These are phyloP conservation scores for Cerastis rubricosa DNA, from an alignment of 2,888 invertebrate genomes.

Conservation along the genomic window DNA sequence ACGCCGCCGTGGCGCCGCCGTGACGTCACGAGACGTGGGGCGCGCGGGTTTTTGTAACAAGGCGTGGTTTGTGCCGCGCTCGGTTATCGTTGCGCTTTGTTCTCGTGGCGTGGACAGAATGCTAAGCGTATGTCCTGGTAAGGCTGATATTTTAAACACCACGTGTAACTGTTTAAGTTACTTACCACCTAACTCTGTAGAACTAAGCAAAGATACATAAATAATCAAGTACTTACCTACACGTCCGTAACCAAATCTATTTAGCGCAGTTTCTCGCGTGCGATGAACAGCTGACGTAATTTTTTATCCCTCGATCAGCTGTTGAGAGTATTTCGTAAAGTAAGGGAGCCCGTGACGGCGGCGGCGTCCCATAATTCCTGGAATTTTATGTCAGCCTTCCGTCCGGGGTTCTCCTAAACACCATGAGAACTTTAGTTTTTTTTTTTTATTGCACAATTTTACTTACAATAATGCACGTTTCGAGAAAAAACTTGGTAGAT, in stretches of 20 bases:
- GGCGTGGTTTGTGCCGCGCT: conserved; percentile 21
- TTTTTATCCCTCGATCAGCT: conserved; percentile 53
- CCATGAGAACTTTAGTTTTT: conserved; percentile 35
- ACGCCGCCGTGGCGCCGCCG: conserved; percentile 41
- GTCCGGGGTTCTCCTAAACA: conserved; percentile 42
- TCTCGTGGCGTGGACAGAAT: conserved; percentile 38
- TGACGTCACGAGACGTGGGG: conserved; percentile 50
- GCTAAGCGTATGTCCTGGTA: neutral
- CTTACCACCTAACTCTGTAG: neutral
- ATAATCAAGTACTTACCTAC: conserved; percentile 5
- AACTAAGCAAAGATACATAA: neutral
- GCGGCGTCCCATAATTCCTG: conserved; percentile 41
- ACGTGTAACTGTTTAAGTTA: conserved; percentile 5
- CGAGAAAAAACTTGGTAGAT: neutral
- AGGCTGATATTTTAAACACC: conserved; percentile 13
- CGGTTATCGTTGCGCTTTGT: conserved; percentile 37
- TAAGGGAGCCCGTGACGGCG: conserved; percentile 48
- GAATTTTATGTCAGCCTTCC: conserved; percentile 53
- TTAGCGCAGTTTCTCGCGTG: conserved; percentile 15
- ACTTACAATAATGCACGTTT: conserved; percentile 1
- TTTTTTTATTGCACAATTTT: conserved; percentile 34
- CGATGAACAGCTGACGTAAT: conserved; percentile 47
- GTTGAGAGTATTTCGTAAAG: conserved; percentile 36
- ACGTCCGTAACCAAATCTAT: conserved; percentile 15
- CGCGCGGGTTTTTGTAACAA: conserved; percentile 17